phyloP scores from a whole-genome alignment of 2,888 invertebrate species.

The Apocheima hispidaria region DNA sequence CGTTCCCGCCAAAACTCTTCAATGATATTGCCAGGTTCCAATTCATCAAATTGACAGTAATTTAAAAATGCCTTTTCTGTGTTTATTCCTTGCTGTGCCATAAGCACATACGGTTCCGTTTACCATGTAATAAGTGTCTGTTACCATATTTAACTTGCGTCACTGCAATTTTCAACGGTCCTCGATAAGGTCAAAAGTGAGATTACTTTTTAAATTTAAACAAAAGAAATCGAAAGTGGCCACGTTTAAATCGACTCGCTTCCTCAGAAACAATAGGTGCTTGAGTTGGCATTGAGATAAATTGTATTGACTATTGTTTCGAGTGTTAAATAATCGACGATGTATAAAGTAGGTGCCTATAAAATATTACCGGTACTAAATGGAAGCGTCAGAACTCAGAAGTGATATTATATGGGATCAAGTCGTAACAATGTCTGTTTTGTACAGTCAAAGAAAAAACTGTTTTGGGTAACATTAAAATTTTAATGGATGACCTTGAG shows the following conservation, averaged over 20 bases:
- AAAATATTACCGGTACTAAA: conserved; percentile 47
- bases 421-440: conserved; percentile 48
- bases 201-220: conserved; percentile 34
- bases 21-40: background rate
- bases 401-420: conserved; percentile 57
- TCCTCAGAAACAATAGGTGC: conserved; percentile 28
- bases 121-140: conserved; percentile 37
- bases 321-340: conserved; percentile 16
- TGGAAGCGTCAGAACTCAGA: conserved; percentile 61
- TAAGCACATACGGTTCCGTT: conserved; percentile 23
- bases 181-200: conserved; percentile 45
- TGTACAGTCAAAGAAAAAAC: conserved; percentile 49
- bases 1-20: too few relatives aligned
- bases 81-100: conserved; percentile 36
- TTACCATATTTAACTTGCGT: conserved; percentile 37
- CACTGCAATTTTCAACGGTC: conserved; percentile 38
- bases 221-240: conserved; percentile 43
- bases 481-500: too few relatives aligned
- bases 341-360: background rate
- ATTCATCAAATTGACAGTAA: conserved; percentile 18
- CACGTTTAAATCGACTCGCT: conserved; percentile 29
- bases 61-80: conserved; percentile 11
- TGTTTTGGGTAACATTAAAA: background rate
- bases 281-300: conserved; percentile 13
- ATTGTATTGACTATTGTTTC: conserved; percentile 33